Percentiles rank a stretch among this genome's conserved stretches.
Conservation (phyloP, 64 coral and sea anemone species). For the Pocillopora verrucosa region DNA sequence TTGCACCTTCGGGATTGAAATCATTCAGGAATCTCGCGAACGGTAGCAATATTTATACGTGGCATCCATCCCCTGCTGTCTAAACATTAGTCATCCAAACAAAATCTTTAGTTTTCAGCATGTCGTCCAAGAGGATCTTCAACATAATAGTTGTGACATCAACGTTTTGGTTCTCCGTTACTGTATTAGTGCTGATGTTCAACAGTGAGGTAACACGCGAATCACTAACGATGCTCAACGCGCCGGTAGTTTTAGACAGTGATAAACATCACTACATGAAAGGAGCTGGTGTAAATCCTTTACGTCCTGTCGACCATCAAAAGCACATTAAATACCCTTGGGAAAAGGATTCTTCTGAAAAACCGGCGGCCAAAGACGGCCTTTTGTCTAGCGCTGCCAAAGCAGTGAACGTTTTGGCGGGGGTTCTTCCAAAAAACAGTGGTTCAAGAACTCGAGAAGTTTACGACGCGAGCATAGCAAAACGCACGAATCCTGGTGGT, state of each 20-base stretch:
- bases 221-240: conserved; percentile 90
- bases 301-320: conserved; percentile 66
- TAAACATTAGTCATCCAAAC: conserved; percentile 6
- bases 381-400: conserved; percentile 74
- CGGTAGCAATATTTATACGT: neutral
- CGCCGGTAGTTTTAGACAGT: conserved; percentile 64
- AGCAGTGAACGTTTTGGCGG: conserved; percentile 60
- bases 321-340: conserved; percentile 97
- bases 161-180: conserved; percentile 96
- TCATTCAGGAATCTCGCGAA: neutral
- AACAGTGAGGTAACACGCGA: conserved; percentile 89
- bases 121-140: conserved; percentile 75
- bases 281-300: conserved; percentile 87
- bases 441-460: conserved; percentile 39
- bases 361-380: conserved; percentile 27
- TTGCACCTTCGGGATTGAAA: neutral
- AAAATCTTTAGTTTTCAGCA: neutral
- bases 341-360: conserved; percentile 59
- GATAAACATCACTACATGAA: conserved; percentile 87
- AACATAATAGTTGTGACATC: conserved; percentile 93
- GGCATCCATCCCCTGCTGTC: conserved; percentile 17
- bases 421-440: conserved; percentile 60
- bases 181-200: conserved; percentile 86
- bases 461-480: conserved; percentile 81
- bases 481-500: conserved; percentile 77